phyloP scores from a whole-genome alignment of 2,113 vertebrate genomes.

The Chauna torquata region DNA sequence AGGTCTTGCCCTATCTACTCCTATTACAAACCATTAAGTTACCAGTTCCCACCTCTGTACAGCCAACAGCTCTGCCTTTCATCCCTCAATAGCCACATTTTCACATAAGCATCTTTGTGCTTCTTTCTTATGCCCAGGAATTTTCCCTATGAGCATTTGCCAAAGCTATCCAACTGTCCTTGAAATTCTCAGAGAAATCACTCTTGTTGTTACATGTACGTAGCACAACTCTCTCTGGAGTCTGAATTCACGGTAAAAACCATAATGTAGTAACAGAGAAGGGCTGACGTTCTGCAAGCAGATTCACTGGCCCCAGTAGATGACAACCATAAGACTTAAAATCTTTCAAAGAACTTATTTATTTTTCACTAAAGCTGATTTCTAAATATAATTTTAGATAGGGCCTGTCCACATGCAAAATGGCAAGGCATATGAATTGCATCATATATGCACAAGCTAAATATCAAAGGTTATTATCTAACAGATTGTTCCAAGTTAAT shows the following conservation, averaged over 20 bases:
- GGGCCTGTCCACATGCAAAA: background rate
- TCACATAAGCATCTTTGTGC: background rate
- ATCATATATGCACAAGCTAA: background rate
- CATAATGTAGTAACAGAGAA: background rate
- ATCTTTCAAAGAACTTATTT: too few relatives aligned
- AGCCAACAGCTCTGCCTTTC: background rate
- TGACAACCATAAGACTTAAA: too few relatives aligned
- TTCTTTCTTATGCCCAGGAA: background rate
- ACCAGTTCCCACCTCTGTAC: background rate
- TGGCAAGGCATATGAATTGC: background rate
- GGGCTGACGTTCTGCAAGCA: background rate
- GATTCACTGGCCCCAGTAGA: background rate
- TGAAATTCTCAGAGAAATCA: background rate
- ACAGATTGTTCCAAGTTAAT: constrained; percentile 7
- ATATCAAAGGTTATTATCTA: background rate
- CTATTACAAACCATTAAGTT: background rate
- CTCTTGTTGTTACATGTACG: fast-evolving
- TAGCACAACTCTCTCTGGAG: background rate
- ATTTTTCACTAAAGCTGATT: background rate
- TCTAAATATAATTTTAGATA: background rate
- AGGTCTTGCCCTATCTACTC: background rate
- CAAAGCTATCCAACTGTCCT: background rate
- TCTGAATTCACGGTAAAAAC: background rate
- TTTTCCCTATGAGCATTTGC: background rate
- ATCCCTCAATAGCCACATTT: background rate